phyloP scores from a whole-genome alignment of 1,140 invertebrate genomes.

The Telenomus remus region DNA sequence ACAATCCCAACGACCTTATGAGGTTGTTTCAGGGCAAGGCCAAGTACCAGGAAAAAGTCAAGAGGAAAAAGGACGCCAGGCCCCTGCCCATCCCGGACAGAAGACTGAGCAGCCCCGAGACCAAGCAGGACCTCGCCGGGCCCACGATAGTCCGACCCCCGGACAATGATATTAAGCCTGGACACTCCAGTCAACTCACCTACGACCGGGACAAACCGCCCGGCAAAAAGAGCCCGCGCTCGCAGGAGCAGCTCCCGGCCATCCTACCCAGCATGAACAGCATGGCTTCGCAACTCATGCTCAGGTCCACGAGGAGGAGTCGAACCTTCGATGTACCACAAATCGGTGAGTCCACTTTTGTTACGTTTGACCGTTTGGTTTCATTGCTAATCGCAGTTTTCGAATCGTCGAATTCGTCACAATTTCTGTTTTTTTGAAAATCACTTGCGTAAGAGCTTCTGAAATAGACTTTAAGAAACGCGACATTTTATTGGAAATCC shows the following conservation, averaged over 20 bases:
- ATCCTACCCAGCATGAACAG: constrained; percentile 29
- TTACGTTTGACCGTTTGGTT: constrained; percentile 1
- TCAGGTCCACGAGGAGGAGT: constrained; percentile 79
- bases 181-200: constrained; percentile 35
- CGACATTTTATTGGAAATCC: too few species aligned
- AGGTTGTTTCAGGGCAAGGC: constrained; percentile 20
- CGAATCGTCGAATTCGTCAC: too few species aligned
- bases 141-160: constrained; percentile 50
- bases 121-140: constrained; percentile 36
- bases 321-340: constrained; percentile 82
- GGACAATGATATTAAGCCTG: constrained; percentile 13
- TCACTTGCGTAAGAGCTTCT: too few species aligned
- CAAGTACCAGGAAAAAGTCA: constrained; percentile 32
- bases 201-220: constrained; percentile 47
- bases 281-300: constrained; percentile 78
- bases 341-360: constrained; percentile 78
- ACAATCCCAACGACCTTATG: constrained; percentile 20
- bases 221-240: constrained; percentile 20
- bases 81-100: constrained; percentile 31
- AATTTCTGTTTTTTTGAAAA: too few species aligned
- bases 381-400: too few species aligned
- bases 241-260: constrained; percentile 36
- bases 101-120: constrained; percentile 47
- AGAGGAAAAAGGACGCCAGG: constrained; percentile 37
- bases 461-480: too few species aligned